These are phyloP conservation scores for Prunella fulvescens DNA, from an alignment of 2,113 vertebrate genomes.

Conservation along the genomic window DNA sequence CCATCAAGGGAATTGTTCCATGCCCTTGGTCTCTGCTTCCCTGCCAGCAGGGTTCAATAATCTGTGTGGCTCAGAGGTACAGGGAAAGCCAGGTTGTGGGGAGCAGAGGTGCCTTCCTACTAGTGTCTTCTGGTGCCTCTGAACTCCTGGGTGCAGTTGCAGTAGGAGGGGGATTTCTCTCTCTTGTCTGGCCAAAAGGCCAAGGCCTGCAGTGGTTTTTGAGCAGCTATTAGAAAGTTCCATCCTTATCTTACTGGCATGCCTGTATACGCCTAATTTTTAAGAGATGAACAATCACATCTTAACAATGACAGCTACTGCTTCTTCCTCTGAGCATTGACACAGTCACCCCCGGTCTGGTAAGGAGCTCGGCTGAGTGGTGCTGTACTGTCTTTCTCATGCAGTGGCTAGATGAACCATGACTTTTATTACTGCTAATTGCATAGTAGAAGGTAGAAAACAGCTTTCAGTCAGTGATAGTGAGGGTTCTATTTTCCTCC, in stretches of 20 bases:
- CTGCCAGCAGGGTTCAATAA: not conserved
- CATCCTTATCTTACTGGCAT: not conserved
- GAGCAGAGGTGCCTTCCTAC: not conserved
- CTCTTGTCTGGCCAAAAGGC: not conserved
- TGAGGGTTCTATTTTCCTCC: not conserved
- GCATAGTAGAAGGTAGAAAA: not conserved
- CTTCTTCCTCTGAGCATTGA: not conserved
- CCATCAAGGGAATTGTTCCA: not conserved
- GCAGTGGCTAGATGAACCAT: not conserved
- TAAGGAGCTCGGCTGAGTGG: not conserved
- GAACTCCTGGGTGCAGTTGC: not conserved
- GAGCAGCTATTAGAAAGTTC: not conserved
- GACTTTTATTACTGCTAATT: not conserved
- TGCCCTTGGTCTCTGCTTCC: not conserved
- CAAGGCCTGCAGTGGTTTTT: not conserved
- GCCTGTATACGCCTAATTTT: not conserved
- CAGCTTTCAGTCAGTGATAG: not conserved
- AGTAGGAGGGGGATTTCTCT: not conserved
- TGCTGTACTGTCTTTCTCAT: not conserved
- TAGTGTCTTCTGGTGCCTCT: not conserved
- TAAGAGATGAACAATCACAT: not conserved
- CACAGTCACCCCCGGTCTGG: fast-evolving
- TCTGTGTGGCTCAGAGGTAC: not conserved
- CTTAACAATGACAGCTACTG: not conserved
- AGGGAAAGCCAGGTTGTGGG: not conserved